phyloP scores from a whole-genome alignment of 2,797 vertebrate genomes.

The Falco peregrinus region DNA sequence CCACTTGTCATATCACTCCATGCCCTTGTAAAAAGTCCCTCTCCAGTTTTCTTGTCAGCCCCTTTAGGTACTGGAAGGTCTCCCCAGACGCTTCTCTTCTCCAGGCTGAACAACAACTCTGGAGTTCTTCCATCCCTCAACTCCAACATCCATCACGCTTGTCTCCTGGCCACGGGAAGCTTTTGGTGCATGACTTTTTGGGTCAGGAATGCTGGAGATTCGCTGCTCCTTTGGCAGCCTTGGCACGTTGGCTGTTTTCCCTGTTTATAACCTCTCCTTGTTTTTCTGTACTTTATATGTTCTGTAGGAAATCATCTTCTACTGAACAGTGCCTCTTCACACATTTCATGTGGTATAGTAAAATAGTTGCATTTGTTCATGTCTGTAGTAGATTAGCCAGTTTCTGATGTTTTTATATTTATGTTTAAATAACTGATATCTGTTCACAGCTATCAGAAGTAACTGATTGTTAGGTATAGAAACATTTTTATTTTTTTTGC shows the following conservation, averaged over 20 bases:
- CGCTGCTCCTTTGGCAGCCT: neutral
- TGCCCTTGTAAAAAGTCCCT: too few relatives aligned
- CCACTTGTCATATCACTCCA: too few relatives aligned
- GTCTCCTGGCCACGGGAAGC: neutral
- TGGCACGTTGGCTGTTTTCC: neutral
- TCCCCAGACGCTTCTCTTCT: too few relatives aligned
- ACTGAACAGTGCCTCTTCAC: neutral
- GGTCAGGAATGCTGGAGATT: rapidly evolving
- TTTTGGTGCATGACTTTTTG: neutral
- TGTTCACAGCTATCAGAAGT: neutral
- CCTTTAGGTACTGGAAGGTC: too few relatives aligned
- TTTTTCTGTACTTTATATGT: neutral
- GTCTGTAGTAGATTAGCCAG: neutral
- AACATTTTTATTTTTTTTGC: neutral
- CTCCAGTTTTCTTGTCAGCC: too few relatives aligned
- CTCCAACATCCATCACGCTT: rapidly evolving
- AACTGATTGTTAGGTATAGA: neutral
- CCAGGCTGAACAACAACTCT: too few relatives aligned
- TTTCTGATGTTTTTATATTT: neutral
- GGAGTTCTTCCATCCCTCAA: neutral
- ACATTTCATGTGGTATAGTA: neutral
- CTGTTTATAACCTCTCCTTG: neutral
- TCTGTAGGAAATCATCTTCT: neutral
- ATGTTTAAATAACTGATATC: neutral
- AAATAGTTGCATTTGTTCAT: neutral